Percentiles rank a stretch among this genome's conserved stretches.
Conservation (phyloP, 2,888 invertebrate genomes). For the Conchocele bisecta region DNA sequence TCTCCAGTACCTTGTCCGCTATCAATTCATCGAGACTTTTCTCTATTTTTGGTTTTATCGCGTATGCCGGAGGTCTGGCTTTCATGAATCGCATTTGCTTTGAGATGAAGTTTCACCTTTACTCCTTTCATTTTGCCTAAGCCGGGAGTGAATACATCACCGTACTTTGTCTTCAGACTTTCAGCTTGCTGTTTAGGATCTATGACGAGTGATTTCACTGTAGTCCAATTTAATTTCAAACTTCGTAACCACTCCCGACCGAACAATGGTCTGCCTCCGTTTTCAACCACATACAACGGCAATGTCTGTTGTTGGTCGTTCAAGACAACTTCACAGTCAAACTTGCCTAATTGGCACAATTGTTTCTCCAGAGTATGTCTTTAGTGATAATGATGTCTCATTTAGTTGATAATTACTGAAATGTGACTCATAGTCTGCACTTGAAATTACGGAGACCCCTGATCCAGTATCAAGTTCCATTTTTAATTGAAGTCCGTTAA, state of each 20-base stretch:
- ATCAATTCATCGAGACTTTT: slow-evolving; percentile 43
- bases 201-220: slow-evolving; percentile 23
- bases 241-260: slow-evolving; percentile 45
- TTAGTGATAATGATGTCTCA: slow-evolving; percentile 24
- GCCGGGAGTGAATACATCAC: slow-evolving; percentile 8
- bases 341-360: slow-evolving; percentile 12
- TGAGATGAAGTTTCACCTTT: slow-evolving; percentile 34
- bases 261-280: slow-evolving; percentile 39
- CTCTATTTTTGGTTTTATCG: slow-evolving; percentile 46
- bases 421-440: slow-evolving; percentile 13
- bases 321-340: slow-evolving; percentile 28
- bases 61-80: slow-evolving; percentile 51
- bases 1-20: slow-evolving; percentile 34
- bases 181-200: background rate
- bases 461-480: slow-evolving; percentile 62
- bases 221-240: slow-evolving; percentile 31
- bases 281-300: slow-evolving; percentile 40
- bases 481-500: slow-evolving; percentile 28
- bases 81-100: slow-evolving; percentile 36
- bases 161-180: slow-evolving; percentile 15
- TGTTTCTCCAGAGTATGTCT: slow-evolving; percentile 44
- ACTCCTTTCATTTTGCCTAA: slow-evolving; percentile 32
- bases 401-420: slow-evolving; percentile 2
- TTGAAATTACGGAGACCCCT: slow-evolving; percentile 46
- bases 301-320: slow-evolving; percentile 8